phyloP scores from a whole-genome alignment of 2,113 vertebrate species.

The Chaetops frenatus region DNA sequence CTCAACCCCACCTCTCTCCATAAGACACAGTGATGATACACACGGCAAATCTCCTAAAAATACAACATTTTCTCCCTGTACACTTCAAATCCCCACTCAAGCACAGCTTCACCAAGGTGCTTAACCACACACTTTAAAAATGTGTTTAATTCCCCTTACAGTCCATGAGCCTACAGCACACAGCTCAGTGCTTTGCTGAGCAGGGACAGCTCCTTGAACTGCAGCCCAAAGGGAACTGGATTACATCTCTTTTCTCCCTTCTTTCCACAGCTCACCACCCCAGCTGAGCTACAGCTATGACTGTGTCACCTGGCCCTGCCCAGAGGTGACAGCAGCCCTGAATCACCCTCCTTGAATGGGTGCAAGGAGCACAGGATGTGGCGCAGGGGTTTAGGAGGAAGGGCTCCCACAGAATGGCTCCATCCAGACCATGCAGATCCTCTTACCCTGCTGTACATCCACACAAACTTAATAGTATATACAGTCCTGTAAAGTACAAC shows the following conservation, averaged over 20 bases:
- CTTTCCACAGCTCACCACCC: background rate
- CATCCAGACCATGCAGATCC: background rate
- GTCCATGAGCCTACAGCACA: background rate
- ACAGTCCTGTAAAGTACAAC: background rate
- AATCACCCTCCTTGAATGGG: background rate
- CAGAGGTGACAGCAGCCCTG: background rate
- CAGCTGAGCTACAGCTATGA: rapidly evolving
- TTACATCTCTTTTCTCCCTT: background rate
- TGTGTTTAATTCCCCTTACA: slow-evolving; percentile 1
- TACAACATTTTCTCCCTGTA: background rate
- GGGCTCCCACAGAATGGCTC: background rate
- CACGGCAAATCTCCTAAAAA: background rate
- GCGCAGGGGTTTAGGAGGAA: background rate
- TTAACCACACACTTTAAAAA: background rate
- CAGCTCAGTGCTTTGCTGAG: background rate
- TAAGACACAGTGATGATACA: background rate
- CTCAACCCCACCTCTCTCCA: background rate
- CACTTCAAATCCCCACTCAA: background rate
- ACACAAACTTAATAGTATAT: background rate
- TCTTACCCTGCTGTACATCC: background rate
- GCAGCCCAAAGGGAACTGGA: background rate
- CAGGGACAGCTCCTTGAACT: background rate
- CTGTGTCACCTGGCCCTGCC: background rate
- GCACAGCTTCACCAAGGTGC: background rate
- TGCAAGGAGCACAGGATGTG: background rate